Base-by-base conservation (phyloP, 2,888 invertebrate species). In the Drosophila monieri region DNA sequence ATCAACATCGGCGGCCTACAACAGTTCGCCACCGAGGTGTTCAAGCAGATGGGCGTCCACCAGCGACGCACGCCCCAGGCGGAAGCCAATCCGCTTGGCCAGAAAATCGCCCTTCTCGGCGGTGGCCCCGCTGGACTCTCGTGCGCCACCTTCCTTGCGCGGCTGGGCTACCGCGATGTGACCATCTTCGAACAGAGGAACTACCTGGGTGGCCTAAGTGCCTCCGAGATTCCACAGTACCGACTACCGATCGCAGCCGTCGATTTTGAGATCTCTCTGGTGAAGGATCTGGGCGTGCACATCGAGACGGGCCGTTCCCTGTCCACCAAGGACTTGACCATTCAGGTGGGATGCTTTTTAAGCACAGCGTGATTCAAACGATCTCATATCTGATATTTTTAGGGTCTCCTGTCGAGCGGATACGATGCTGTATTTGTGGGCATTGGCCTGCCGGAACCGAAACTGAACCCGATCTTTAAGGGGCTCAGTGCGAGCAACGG, bases 1-100 rank as follows among this genome's bases (percentile, higher is more conserved):
- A 99, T 99, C 83, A 99, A 99, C 90, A 99, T 99, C 83, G 99
- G 99, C 0, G 99, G 99, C 0, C 93, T 99, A 35, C 99, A 99
- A 91, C 99, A 99, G 88, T 99, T 96, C 92, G 98, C 99, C 51
- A 96, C 97, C 1, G 99, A 99, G 89, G 97, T 96, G 21, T 99
- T 99, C 91, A 97, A 97, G 93, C 94, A 95, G 90, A 99, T 99
- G 99, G 95, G 95, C 15, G 94, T 99, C 6, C 95, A 94, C 0
- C 99, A 99, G 93, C 96, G 96, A 0, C 92, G 95, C 57, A 95
- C 97, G 66, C 97, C 97, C 0, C 94, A 93, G 32, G 93, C 94
- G 15, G 93, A 93, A 74, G 71, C 74, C n/a, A 68, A 88, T 10
- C 80, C 89, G 0, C 3, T 69, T 2, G 93, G 93, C 0, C 93